Conservation (phyloP, 2,113 vertebrate species). For the Hyla sarda region DNA sequence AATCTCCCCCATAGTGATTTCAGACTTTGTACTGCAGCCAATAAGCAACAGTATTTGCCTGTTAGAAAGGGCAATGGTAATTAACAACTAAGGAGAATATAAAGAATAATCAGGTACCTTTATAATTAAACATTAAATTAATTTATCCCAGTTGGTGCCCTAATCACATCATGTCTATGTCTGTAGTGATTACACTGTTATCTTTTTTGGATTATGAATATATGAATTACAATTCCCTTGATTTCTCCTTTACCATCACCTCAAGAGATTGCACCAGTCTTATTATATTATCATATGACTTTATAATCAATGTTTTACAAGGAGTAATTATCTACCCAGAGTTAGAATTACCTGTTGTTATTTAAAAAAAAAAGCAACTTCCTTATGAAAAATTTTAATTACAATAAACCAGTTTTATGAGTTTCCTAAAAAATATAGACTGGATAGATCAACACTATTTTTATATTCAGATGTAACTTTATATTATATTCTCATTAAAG, state of each 20-base stretch:
- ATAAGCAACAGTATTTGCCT: slow-evolving; percentile 9
- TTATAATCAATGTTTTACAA: slow-evolving; percentile 14
- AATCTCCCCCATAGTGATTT: too few species aligned
- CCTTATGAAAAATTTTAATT: not conserved
- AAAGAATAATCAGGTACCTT: slow-evolving; percentile 41
- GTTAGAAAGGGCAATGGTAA: slow-evolving; percentile 23
- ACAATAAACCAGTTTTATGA: not conserved
- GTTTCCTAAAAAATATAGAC: not conserved
- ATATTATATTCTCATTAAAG: too few species aligned
- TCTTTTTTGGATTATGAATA: slow-evolving; percentile 48
- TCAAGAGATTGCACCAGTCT: not conserved
- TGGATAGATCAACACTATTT: not conserved
- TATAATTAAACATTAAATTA: slow-evolving; percentile 50
- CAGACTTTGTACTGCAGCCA: not conserved
- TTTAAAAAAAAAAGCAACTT: not conserved
- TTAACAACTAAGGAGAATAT: slow-evolving; percentile 41
- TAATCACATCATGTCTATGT: slow-evolving; percentile 49
- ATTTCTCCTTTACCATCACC: slow-evolving; percentile 14
- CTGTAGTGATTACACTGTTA: slow-evolving; percentile 35
- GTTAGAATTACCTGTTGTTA: not conserved
- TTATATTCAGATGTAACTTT: not conserved
- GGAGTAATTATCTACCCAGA: not conserved
- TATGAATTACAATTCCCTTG: slow-evolving; percentile 36
- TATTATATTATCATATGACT: slow-evolving; percentile 10
- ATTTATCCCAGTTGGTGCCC: slow-evolving; percentile 40